Conservation (phyloP, 2,113 vertebrate genomes). For the human region DNA sequence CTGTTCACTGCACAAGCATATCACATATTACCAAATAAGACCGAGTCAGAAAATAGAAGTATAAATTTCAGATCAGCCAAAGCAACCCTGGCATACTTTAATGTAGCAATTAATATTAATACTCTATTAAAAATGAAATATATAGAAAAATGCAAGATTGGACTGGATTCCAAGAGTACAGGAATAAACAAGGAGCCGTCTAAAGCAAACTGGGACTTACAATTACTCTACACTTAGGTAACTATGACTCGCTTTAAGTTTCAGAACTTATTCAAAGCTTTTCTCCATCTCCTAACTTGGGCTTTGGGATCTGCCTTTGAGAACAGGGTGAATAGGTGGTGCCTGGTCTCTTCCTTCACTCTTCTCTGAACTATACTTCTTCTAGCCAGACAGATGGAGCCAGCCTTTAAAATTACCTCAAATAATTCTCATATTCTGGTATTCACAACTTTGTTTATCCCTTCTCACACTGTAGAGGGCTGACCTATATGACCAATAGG, state of each 20-base stretch:
- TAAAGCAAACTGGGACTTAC: neutral
- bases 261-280: neutral
- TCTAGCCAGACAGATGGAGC: neutral
- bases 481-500: neutral
- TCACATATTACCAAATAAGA: neutral
- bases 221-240: neutral
- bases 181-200: neutral
- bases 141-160: neutral
- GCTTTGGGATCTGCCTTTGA: neutral
- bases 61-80: neutral
- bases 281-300: neutral
- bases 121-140: conserved; percentile 1
- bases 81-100: neutral
- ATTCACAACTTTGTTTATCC: neutral
- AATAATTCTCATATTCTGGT: neutral
- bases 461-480: neutral
- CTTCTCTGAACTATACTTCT: neutral
- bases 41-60: neutral
- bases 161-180: neutral
- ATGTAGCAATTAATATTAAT: conserved; percentile 26
- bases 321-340: neutral
- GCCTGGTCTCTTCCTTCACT: neutral
- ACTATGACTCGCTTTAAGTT: neutral
- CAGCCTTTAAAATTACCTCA: neutral
- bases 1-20: neutral